Conservation (phyloP, 2,113 vertebrate genomes). For the Ammospiza caudacuta region DNA sequence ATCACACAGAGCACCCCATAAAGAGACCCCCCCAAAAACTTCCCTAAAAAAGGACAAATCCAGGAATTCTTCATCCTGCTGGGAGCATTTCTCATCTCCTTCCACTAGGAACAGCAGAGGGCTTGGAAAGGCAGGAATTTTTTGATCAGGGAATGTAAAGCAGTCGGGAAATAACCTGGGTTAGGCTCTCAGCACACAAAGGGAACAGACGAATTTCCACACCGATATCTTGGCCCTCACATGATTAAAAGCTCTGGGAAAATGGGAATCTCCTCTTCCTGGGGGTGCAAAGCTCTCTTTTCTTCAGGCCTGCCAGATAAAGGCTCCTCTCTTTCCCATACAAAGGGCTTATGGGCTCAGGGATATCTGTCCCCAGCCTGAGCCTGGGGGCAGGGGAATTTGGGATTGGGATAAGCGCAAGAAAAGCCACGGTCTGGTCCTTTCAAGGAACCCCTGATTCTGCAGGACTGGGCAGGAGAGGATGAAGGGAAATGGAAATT, state of each 20-base stretch:
- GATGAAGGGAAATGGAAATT: slow-evolving; percentile 56
- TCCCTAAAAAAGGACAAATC: neutral
- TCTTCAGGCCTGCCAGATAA: slow-evolving; percentile 48
- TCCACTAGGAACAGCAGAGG: slow-evolving; percentile 59
- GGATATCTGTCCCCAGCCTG: slow-evolving; percentile 33
- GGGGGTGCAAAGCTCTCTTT: slow-evolving; percentile 54
- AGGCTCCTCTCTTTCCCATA: slow-evolving; percentile 33
- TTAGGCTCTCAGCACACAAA: slow-evolving; percentile 10
- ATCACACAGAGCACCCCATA: neutral
- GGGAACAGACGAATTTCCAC: slow-evolving; percentile 19
- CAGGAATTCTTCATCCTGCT: rapidly evolving
- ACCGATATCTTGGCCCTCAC: neutral
- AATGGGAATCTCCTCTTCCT: slow-evolving; percentile 49
- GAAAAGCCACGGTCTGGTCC: neutral
- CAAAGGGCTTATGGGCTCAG: slow-evolving; percentile 60
- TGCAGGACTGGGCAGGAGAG: neutral
- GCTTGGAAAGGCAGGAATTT: neutral
- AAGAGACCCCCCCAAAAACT: neutral
- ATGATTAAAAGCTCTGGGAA: slow-evolving; percentile 39
- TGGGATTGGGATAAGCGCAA: slow-evolving; percentile 51
- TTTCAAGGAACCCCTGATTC: slow-evolving; percentile 28
- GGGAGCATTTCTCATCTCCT: neutral
- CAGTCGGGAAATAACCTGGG: neutral
- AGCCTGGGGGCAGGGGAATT: slow-evolving; percentile 61
- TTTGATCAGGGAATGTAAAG: neutral